These are phyloP conservation scores for Tetraodon nigroviridis DNA, from an alignment of 2,113 vertebrate genomes.

Conservation along the genomic window DNA sequence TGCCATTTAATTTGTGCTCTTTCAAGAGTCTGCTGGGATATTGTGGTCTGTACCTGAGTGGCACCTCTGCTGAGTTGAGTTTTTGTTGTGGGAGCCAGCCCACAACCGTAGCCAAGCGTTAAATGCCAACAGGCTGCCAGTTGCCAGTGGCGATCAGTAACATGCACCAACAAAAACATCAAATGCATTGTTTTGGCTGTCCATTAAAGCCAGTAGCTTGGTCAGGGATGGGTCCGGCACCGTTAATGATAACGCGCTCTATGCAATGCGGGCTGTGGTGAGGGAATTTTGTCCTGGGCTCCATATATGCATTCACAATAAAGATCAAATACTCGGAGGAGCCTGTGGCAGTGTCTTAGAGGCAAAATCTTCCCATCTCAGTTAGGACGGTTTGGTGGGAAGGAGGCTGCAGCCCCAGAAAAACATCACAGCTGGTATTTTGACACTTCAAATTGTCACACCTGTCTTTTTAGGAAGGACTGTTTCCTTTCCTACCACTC, in stretches of 20 bases:
- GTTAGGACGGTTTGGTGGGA: background rate
- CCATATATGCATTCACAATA: slow-evolving; percentile 4
- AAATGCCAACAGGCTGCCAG: slow-evolving; percentile 50
- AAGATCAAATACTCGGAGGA: background rate
- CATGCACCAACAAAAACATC: slow-evolving; percentile 61
- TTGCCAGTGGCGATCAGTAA: slow-evolving; percentile 42
- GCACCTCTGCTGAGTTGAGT: slow-evolving; percentile 13
- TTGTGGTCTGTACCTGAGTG: slow-evolving; percentile 32
- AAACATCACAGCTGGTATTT: background rate
- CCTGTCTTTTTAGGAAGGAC: slow-evolving; percentile 18
- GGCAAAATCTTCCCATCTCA: slow-evolving; percentile 1
- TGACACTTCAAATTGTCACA: slow-evolving; percentile 19
- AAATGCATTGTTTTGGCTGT: slow-evolving; percentile 56
- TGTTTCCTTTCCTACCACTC: slow-evolving; percentile 10
- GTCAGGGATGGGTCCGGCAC: slow-evolving; percentile 29
- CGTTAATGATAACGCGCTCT: slow-evolving; percentile 41
- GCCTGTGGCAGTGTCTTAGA: slow-evolving; percentile 4
- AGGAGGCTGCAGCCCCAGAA: slow-evolving; percentile 2
- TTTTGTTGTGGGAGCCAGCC: slow-evolving; percentile 53
- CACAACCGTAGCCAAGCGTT: slow-evolving; percentile 32
- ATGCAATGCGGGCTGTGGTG: slow-evolving; percentile 28
- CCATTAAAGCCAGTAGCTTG: slow-evolving; percentile 44
- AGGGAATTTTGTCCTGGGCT: slow-evolving; percentile 29
- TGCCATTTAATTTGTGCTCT: slow-evolving; percentile 24
- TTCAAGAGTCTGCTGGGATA: slow-evolving; percentile 34